Base-by-base conservation (phyloP, 2,797 vertebrate species). In the Periparus ater region DNA sequence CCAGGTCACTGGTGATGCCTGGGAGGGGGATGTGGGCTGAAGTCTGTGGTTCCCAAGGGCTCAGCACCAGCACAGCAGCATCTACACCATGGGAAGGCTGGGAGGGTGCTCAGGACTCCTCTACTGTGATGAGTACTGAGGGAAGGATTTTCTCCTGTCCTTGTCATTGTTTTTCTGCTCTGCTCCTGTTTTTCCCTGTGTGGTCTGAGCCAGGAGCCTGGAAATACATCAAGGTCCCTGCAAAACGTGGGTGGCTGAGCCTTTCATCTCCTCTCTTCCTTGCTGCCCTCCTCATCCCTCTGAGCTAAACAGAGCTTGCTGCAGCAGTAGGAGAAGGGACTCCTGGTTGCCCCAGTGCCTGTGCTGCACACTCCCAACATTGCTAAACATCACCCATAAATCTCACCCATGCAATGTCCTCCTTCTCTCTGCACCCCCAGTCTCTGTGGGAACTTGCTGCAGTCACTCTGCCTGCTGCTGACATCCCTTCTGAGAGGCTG, bases 121-220 rank as follows among this genome's bases (percentile, higher is more conserved):
- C 25, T 30, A 12, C 13, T 3, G 0, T 0, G 1, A 16, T 14
- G 48, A 63, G 5, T 9, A 9, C 34, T 50, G 22, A 54, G 45
- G 32, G 29, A 70, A 74, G 40, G 40, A 7, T 85, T 88, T 45
- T 10, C 20, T 78, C 40, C 58, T 51, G 9, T 51, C 50, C n/a
- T 77, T 85, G 68, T 19, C 3, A 0, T 55, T 20, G 17, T 11
- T 89, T 25, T 51, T 75, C 34, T 74, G 7, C 50, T 75, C 55
- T 3, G 2, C 45, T 88, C 27, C 5, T 0, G 0, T 68, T 86
- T 68, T 65, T 5, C 40, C n/a, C 23, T 6, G 9, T 7, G 10
- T 48, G 36, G 22, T 48, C 75, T 47, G 30, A 77, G 26, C 32
- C n/a, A 53, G 55, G 30, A 91, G 10, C 29, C 38, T 81, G 65